A percentile compares a stretch with the other conserved stretches of the same genome.
These are phyloP conservation scores for Samia ricini DNA, from an alignment of 1,140 invertebrate genomes.

Conservation along the genomic window DNA sequence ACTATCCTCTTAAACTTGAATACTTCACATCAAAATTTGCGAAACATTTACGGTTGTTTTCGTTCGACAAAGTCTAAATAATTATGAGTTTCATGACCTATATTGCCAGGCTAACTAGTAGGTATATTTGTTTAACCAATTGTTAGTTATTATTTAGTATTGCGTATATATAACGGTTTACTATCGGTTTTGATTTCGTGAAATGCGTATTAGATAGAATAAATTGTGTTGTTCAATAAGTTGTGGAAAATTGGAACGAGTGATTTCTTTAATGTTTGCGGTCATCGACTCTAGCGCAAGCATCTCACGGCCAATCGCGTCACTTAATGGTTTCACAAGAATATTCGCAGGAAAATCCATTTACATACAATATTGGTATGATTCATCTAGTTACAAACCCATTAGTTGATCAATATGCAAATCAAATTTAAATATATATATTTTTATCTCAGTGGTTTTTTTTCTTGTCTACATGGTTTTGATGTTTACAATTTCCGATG, in stretches of 20 bases:
- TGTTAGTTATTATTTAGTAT: background rate
- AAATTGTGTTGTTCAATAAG: background rate
- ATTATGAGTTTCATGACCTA: background rate
- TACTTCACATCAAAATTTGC: background rate
- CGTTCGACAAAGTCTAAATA: background rate
- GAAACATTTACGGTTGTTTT: background rate
- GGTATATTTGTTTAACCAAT: background rate
- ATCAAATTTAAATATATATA: background rate
- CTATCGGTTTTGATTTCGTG: background rate
- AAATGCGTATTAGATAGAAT: background rate
- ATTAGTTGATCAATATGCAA: background rate
- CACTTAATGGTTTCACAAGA: constrained; percentile 2
- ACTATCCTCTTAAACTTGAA: too few relatives aligned
- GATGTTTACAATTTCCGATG: background rate
- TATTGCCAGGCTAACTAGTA: background rate
- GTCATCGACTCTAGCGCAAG: constrained; percentile 6
- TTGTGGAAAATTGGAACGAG: background rate
- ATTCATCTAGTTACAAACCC: background rate
- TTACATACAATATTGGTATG: background rate
- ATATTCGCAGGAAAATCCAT: constrained; percentile 3
- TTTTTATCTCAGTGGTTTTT: background rate
- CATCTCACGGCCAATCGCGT: constrained; percentile 4
- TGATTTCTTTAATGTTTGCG: background rate
- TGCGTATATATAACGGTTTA: background rate
- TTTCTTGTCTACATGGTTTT: background rate